These are phyloP conservation scores for Tetragnatha montana DNA, from an alignment of 2,888 invertebrate genomes.

Conservation along the genomic window DNA sequence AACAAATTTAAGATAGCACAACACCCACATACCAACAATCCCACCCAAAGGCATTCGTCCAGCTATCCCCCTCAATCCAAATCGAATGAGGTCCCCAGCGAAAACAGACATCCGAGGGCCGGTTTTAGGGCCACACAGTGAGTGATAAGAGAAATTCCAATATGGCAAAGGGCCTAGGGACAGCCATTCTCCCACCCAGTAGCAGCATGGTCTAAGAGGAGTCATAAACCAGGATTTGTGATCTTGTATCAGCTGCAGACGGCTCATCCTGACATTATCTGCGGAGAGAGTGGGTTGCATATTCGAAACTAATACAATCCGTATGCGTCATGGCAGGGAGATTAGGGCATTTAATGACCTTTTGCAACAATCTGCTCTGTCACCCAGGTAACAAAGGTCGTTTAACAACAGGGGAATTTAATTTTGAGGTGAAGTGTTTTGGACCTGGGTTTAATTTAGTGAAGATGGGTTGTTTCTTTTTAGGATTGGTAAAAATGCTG, in stretches of 20 bases:
- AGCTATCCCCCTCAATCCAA: background rate
- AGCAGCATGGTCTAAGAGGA: slow-evolving; percentile 17
- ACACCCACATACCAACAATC: too few relatives aligned
- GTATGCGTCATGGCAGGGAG: background rate
- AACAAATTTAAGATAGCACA: too few relatives aligned
- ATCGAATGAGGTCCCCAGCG: slow-evolving; percentile 1
- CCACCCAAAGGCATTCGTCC: too few relatives aligned
- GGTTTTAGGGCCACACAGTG: slow-evolving; percentile 16
- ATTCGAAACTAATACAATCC: slow-evolving; percentile 9
- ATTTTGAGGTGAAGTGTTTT: background rate
- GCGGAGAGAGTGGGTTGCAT: background rate
- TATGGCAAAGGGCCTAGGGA: slow-evolving; percentile 6
- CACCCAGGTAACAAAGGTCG: background rate
- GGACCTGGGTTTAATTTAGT: too few relatives aligned
- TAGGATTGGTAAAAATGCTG: too few relatives aligned
- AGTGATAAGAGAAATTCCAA: slow-evolving; percentile 28
- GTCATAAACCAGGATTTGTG: slow-evolving; percentile 30
- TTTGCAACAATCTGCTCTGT: background rate
- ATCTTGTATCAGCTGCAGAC: slow-evolving; percentile 4
- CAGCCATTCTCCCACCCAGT: background rate
- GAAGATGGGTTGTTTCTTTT: too few relatives aligned
- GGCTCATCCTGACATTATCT: slow-evolving; percentile 9
- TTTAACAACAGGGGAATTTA: background rate
- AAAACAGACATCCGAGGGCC: slow-evolving; percentile 3
- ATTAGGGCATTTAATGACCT: background rate